A percentile compares a stretch with the other conserved stretches of the same genome.
Evolutionary conservation across 1,140 invertebrate genomes (phyloP).

Genomic region (Ladona fulva): DNA sequence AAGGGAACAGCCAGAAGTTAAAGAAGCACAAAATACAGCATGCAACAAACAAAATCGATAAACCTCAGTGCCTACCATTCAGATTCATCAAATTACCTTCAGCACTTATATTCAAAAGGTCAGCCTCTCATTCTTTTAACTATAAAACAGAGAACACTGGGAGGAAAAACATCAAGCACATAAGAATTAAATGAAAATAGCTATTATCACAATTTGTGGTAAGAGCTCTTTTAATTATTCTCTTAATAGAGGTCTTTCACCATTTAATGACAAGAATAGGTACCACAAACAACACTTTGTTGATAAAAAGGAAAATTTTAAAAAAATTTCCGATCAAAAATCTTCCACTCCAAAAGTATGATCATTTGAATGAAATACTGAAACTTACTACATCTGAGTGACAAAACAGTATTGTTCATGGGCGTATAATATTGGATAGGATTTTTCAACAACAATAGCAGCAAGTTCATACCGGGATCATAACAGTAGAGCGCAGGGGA

Average conservation of each 20-base stretch:
- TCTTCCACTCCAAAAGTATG: background rate
- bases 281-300: background rate
- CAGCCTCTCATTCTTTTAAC: background rate
- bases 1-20: background rate
- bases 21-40: slow-evolving; percentile 14
- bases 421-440: background rate
- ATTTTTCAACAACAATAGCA: slow-evolving; percentile 16
- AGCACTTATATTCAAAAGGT: slow-evolving; percentile 2
- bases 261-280: background rate
- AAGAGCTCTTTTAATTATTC: background rate
- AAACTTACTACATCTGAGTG: background rate
- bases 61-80: background rate
- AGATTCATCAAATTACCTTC: background rate
- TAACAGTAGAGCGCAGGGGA: slow-evolving; percentile 60
- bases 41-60: background rate
- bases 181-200: background rate
- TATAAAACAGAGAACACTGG: background rate
- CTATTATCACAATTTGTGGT: slow-evolving; percentile 2
- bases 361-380: background rate
- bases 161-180: slow-evolving; percentile 1
- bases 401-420: background rate
- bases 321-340: background rate
- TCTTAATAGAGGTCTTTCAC: background rate
- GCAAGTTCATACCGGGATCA: slow-evolving; percentile 56
- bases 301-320: background rate